phyloP scores from a whole-genome alignment of 2,113 vertebrate species.

The Centropus unirufus region DNA sequence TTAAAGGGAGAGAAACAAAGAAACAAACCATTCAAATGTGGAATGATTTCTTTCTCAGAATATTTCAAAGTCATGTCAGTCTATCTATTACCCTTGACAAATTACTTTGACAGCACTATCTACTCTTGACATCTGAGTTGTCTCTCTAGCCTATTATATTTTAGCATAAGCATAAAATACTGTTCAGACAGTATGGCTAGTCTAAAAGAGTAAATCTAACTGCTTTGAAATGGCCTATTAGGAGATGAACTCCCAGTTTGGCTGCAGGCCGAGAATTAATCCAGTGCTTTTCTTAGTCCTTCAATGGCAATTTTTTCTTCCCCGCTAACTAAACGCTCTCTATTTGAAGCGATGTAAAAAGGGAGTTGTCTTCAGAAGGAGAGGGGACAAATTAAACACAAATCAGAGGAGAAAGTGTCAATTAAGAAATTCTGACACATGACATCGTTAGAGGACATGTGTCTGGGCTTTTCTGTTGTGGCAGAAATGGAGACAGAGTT shows the following conservation, averaged over 20 bases:
- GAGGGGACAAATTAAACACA: slow-evolving; percentile 36
- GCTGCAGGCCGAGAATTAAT: slow-evolving; percentile 70
- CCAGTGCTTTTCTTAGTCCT: slow-evolving; percentile 57
- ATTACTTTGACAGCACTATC: slow-evolving; percentile 75
- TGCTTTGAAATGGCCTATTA: slow-evolving; percentile 75
- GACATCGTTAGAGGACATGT: not conserved
- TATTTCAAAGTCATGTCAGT: slow-evolving; percentile 72
- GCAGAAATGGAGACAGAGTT: not conserved
- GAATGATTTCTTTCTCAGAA: slow-evolving; percentile 51
- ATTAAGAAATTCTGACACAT: slow-evolving; percentile 50
- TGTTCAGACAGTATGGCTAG: slow-evolving; percentile 72
- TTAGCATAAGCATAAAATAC: slow-evolving; percentile 74
- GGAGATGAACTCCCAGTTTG: slow-evolving; percentile 69
- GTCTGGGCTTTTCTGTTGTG: not conserved
- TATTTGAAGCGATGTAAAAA: slow-evolving; percentile 52
- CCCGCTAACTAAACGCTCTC: not conserved
- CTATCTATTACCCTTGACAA: slow-evolving; percentile 70
- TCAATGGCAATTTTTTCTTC: slow-evolving; percentile 39
- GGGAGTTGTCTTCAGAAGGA: slow-evolving; percentile 42
- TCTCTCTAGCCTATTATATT: slow-evolving; percentile 72
- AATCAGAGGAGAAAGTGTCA: slow-evolving; percentile 30
- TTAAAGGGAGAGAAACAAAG: slow-evolving; percentile 54
- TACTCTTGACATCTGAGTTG: slow-evolving; percentile 72
- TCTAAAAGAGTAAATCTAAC: slow-evolving; percentile 72
- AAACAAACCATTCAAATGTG: slow-evolving; percentile 51